Evolutionary conservation across 2,113 vertebrate species (phyloP), one percentile per base, ranked within the genome.

Genomic region (Aleadryas rufinucha): DNA sequence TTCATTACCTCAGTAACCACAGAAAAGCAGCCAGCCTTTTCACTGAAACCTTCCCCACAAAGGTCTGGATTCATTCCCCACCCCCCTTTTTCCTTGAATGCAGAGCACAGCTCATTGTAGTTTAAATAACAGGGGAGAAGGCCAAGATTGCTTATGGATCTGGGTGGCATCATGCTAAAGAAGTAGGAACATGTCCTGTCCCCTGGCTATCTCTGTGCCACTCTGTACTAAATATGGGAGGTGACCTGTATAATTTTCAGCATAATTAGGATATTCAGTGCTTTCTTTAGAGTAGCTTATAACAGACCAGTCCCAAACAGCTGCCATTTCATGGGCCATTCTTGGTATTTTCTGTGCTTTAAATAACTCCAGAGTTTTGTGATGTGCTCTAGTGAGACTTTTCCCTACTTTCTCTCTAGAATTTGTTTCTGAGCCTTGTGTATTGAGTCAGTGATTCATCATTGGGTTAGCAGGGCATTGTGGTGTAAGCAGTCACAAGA

Each of bases 1-100:
- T 79, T 95, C 87, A 94, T 97, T 96, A 94, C 97, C 92, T 97
- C 97, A 94, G 81, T 92, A 78, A 87, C 96, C 96, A 63, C 89
- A 52, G 89, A 89, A 81, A 77, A 84, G 87, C 80, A 71, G 95
- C 83, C 92, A 88, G 82, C 39, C 71, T 97, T 82, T 75, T 70
- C 31, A 57, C 60, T 85, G 88, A 92, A 79, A 23, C 81, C 53
- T 90, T 84, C 49, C 75, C 87, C 85, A 94, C 95, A 97, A 90
- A 96, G 70, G 60, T 63, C 66, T 72, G 80, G 77, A 96, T 97
- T 97, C 87, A 80, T 77, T 69, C 80, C 45, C n/a, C 56, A 31
- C 16, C 42, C 53, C 54, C 22, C 16, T 56, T 77, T 84, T 93
- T 86, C 93, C 95, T 94, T 84, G 57, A 96, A 88, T 85, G 66